A percentile compares a stretch with the other conserved stretches of the same genome.
Conservation (phyloP, 2,888 invertebrate species). For the Drosophila ezoana region DNA sequence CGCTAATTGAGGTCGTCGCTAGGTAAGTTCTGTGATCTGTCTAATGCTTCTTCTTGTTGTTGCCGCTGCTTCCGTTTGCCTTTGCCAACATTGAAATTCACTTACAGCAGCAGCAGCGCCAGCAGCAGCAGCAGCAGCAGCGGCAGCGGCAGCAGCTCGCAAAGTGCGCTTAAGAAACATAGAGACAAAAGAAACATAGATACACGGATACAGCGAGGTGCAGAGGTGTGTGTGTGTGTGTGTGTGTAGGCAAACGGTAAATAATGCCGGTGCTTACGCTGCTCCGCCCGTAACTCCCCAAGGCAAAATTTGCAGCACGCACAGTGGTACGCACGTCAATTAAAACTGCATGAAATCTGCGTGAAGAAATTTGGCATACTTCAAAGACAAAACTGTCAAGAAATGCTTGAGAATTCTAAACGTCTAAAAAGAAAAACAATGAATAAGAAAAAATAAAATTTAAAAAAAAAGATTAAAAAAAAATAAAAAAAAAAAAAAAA, state of each 20-base stretch:
- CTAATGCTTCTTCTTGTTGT: constrained; percentile 22
- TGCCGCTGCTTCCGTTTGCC: constrained; percentile 60
- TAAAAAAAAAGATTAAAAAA: no score
- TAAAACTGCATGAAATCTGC: neutral
- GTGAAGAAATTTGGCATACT: neutral
- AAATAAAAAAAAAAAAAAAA: no score
- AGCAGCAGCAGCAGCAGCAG: neutral
- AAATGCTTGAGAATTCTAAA: no score
- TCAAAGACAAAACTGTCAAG: neutral
- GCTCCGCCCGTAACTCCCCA: constrained; percentile 42
- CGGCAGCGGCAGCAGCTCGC: constrained; percentile 1
- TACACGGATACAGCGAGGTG: constrained; percentile 34
- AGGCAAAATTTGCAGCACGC: constrained; percentile 46
- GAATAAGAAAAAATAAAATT: no score
- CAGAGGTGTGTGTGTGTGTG: constrained; percentile 1
- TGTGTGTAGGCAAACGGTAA: constrained; percentile 65
- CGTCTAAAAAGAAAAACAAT: no score
- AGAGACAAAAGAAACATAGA: constrained; percentile 23
- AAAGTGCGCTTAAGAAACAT: constrained; percentile 21
- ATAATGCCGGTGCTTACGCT: constrained; percentile 66
- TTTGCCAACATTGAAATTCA: constrained; percentile 60
- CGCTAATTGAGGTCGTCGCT: constrained; percentile 75
- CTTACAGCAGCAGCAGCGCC: constrained; percentile 44
- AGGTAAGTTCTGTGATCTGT: constrained; percentile 66
- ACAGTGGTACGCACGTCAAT: constrained; percentile 34